A percentile compares a stretch with the other conserved stretches of the same genome.
Conservation (phyloP, 2,113 vertebrate genomes). For the Corvus hawaiiensis region DNA sequence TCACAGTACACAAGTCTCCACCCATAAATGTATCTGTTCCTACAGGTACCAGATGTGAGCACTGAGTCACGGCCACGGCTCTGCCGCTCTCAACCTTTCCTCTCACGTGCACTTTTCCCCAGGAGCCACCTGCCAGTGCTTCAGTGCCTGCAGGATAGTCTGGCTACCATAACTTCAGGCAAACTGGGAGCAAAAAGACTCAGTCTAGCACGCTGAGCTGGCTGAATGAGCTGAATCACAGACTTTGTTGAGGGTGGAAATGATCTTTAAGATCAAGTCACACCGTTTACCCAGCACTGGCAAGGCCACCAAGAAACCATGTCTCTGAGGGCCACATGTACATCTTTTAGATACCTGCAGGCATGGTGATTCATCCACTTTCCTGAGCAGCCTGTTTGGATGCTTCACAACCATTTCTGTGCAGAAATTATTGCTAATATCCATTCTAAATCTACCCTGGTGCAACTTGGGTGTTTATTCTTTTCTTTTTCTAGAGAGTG, state of each 20-base stretch:
- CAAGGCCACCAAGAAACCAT: background rate
- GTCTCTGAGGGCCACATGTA: background rate
- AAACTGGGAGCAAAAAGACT: background rate
- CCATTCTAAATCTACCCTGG: background rate
- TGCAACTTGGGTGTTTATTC: background rate
- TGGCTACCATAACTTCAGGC: background rate
- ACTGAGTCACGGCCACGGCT: background rate
- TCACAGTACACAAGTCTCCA: background rate
- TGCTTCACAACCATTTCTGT: background rate
- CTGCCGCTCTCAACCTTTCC: background rate
- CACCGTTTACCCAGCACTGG: background rate
- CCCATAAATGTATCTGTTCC: slow-evolving; percentile 44
- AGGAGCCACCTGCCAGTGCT: background rate
- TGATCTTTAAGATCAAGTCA: background rate
- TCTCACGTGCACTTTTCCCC: background rate
- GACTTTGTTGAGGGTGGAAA: background rate
- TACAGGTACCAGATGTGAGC: slow-evolving; percentile 22
- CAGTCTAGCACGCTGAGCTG: background rate
- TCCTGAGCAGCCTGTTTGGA: background rate
- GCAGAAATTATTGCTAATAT: background rate
- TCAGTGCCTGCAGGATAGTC: background rate
- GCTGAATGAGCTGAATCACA: background rate
- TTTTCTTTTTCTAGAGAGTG: background rate
- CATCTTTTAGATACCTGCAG: background rate
- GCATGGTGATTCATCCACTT: background rate